Conservation (phyloP, 2,113 vertebrate species). For the Corythaeola cristata region DNA sequence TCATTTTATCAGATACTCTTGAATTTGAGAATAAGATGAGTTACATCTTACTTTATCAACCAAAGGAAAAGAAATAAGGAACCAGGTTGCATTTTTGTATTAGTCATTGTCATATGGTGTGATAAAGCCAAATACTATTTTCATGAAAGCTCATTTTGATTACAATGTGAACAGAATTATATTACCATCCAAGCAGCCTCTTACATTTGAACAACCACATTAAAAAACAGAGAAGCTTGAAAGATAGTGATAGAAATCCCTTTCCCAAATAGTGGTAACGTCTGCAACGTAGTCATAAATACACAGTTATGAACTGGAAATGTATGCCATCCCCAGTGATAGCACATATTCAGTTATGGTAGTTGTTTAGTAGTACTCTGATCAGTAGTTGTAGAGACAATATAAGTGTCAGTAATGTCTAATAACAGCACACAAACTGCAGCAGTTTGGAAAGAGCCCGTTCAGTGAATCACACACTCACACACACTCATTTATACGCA, state of each 20-base stretch:
- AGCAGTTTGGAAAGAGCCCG: not conserved
- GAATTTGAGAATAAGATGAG: not conserved
- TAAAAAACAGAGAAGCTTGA: not conserved
- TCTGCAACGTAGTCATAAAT: not conserved
- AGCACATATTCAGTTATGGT: not conserved
- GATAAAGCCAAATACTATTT: not conserved
- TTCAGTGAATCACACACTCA: not conserved
- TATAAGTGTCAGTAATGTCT: not conserved
- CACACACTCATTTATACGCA: not conserved
- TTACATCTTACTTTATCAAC: not conserved
- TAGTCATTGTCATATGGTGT: not conserved
- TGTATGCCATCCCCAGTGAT: not conserved
- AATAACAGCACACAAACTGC: not conserved
- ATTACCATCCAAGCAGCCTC: not conserved
- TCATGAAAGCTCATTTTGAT: not conserved
- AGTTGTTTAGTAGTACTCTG: not conserved
- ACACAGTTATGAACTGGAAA: not conserved
- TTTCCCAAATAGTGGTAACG: not conserved
- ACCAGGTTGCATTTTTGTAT: not conserved
- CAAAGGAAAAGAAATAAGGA: not conserved
- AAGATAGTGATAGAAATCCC: not conserved
- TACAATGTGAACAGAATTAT: not conserved
- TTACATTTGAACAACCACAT: not conserved
- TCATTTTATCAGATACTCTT: not conserved
- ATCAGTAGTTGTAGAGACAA: not conserved